Evolutionary conservation across 2,888 invertebrate genomes (phyloP).

Genomic region (Dendrolimus pini): DNA sequence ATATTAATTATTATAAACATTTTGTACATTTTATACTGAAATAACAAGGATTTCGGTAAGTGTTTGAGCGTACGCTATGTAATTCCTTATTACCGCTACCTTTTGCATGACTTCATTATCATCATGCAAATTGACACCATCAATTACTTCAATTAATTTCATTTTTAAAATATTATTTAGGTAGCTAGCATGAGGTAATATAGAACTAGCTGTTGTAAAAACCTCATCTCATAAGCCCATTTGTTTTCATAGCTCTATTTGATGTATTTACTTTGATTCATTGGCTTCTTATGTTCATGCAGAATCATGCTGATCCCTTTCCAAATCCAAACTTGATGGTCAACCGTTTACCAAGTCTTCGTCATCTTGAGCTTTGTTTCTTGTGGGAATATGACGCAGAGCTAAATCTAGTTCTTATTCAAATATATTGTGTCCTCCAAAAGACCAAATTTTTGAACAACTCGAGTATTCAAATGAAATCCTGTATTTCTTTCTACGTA

Average conservation of each 20-base stretch:
- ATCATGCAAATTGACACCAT: constrained; percentile 35
- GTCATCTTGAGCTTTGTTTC: constrained; percentile 19
- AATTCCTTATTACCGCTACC: constrained; percentile 20
- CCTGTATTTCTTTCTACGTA: no score
- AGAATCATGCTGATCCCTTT: constrained; percentile 22
- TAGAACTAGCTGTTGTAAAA: constrained; percentile 27
- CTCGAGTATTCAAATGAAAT: not conserved
- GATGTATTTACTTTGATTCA: constrained; percentile 32
- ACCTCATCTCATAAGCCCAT: constrained; percentile 36
- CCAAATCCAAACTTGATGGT: constrained; percentile 20
- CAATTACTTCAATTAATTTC: constrained; percentile 17
- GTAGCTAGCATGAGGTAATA: constrained; percentile 41
- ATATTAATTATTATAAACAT: not conserved
- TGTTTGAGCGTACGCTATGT: constrained; percentile 19
- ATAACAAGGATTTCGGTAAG: constrained; percentile 34
- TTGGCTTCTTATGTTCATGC: constrained; percentile 37
- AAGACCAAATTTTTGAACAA: not conserved
- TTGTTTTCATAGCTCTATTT: constrained; percentile 33
- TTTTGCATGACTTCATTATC: constrained; percentile 40
- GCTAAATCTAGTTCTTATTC: not conserved
- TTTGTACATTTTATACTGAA: constrained; percentile 9
- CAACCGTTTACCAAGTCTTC: constrained; percentile 25
- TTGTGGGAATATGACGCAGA: not conserved
- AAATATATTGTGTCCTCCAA: no score
- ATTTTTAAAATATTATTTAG: constrained; percentile 19